A percentile compares a stretch with the other conserved stretches of the same genome.
phyloP scores from a whole-genome alignment of 1,140 invertebrate species.

The Drosophila persimilis region DNA sequence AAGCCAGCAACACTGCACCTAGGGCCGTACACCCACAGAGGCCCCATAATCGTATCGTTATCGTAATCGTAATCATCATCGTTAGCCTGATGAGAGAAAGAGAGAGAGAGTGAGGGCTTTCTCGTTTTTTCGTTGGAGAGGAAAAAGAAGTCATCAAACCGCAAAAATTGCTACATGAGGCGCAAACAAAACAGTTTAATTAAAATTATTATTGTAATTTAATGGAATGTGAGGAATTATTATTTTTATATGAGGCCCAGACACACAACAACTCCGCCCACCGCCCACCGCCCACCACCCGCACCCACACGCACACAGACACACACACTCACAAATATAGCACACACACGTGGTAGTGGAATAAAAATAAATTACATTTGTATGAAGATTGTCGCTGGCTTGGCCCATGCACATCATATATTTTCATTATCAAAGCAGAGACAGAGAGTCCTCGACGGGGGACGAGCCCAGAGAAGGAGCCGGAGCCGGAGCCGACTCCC shows the following conservation, averaged over 20 bases:
- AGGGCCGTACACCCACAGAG: slow-evolving; percentile 9
- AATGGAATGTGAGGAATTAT: slow-evolving; percentile 80
- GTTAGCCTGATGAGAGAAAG: slow-evolving; percentile 45
- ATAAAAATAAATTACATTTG: slow-evolving; percentile 81
- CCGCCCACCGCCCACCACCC: background rate
- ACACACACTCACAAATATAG: slow-evolving; percentile 35
- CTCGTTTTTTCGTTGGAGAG: slow-evolving; percentile 7
- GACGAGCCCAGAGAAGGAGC: slow-evolving; percentile 16
- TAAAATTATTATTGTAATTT: slow-evolving; percentile 82
- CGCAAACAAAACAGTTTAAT: slow-evolving; percentile 79
- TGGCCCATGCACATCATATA: slow-evolving; percentile 76
- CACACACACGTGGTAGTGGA: slow-evolving; percentile 16
- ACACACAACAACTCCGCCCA: background rate
- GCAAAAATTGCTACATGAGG: slow-evolving; percentile 58
- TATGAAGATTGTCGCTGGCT: slow-evolving; percentile 71
- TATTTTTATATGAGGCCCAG: slow-evolving; percentile 60
- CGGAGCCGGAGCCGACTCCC: slow-evolving; percentile 20
- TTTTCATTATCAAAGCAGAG: slow-evolving; percentile 82
- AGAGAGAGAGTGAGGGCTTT: slow-evolving; percentile 29
- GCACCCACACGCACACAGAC: slow-evolving; percentile 28
- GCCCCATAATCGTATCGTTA: slow-evolving; percentile 19
- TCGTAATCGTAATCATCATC: slow-evolving; percentile 38
- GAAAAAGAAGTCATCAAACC: slow-evolving; percentile 59
- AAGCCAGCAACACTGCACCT: slow-evolving; percentile 4
- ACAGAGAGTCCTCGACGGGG: slow-evolving; percentile 40